A percentile compares a stretch with the other conserved stretches of the same genome.
Evolutionary conservation across 2,797 vertebrate species (phyloP).

Genomic region (Meriones psammophilus): DNA sequence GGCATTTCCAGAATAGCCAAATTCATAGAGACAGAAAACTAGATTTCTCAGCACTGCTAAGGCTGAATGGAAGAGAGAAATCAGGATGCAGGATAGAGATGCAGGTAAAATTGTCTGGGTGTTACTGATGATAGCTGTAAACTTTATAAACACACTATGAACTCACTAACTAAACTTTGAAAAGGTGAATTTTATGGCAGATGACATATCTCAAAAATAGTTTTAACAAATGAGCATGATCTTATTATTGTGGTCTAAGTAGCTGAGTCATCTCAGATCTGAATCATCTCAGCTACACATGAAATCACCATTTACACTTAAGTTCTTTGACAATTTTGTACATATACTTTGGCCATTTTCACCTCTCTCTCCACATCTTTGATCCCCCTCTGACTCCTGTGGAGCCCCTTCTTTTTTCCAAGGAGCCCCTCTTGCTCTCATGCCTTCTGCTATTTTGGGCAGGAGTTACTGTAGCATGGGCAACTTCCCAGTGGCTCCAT

Average conservation of each 20-base stretch:
- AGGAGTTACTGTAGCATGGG: not conserved
- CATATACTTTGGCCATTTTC: not conserved
- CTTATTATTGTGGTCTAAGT: not conserved
- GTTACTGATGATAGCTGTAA: not conserved
- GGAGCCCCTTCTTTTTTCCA: not conserved
- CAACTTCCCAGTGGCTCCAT: not conserved
- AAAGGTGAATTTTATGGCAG: constrained; percentile 14
- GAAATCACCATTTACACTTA: not conserved
- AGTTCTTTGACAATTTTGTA: not conserved
- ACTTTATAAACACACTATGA: not conserved
- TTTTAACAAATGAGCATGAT: not conserved
- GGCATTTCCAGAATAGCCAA: not conserved
- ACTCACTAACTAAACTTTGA: not conserved
- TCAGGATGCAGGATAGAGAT: not conserved
- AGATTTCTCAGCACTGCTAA: not conserved
- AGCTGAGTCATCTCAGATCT: not conserved
- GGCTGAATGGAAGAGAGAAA: not conserved
- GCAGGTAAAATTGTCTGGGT: not conserved
- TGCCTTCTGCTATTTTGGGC: not conserved
- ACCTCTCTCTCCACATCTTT: not conserved
- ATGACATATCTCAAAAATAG: not conserved
- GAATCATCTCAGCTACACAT: not conserved
- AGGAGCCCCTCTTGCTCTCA: not conserved
- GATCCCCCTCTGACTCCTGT: not conserved
- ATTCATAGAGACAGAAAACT: not conserved